These are phyloP conservation scores for Aix galericulata DNA, from an alignment of 2,113 vertebrate species.

Conservation along the genomic window DNA sequence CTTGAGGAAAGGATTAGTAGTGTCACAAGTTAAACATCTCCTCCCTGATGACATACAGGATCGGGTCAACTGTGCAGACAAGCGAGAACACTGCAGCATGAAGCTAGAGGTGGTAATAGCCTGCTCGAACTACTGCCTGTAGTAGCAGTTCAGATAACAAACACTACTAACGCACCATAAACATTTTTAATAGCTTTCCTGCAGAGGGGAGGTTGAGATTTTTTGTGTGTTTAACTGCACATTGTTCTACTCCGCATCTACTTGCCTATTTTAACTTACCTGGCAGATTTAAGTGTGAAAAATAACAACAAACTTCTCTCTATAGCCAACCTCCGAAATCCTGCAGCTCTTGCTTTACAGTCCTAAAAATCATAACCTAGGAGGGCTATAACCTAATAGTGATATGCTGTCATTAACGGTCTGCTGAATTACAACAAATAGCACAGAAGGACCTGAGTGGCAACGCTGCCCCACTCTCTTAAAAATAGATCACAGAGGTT, in stretches of 20 bases:
- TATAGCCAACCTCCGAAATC: not conserved
- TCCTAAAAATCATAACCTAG: constrained; percentile 21
- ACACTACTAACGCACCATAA: not conserved
- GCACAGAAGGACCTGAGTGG: not conserved
- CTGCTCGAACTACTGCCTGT: not conserved
- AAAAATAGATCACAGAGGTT: not conserved
- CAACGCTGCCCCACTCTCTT: not conserved
- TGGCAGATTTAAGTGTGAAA: not conserved
- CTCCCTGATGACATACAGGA: constrained; percentile 68
- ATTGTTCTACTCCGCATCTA: not conserved
- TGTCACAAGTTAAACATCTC: constrained; percentile 70
- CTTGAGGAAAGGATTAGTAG: constrained; percentile 69
- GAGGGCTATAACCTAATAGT: not conserved
- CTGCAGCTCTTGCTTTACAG: not conserved
- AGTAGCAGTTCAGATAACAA: not conserved
- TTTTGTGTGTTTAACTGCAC: not conserved
- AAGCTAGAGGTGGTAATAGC: constrained; percentile 8
- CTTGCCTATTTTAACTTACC: not conserved
- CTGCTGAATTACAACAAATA: constrained; percentile 8
- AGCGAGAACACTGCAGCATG: not conserved
- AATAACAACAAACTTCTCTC: constrained; percentile 15
- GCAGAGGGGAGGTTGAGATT: not conserved
- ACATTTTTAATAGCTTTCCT: not conserved
- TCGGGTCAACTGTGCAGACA: constrained; percentile 61
- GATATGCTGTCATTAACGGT: not conserved